These are phyloP conservation scores for Latrodectus elegans DNA, from an alignment of 2,888 invertebrate genomes.

Conservation along the genomic window DNA sequence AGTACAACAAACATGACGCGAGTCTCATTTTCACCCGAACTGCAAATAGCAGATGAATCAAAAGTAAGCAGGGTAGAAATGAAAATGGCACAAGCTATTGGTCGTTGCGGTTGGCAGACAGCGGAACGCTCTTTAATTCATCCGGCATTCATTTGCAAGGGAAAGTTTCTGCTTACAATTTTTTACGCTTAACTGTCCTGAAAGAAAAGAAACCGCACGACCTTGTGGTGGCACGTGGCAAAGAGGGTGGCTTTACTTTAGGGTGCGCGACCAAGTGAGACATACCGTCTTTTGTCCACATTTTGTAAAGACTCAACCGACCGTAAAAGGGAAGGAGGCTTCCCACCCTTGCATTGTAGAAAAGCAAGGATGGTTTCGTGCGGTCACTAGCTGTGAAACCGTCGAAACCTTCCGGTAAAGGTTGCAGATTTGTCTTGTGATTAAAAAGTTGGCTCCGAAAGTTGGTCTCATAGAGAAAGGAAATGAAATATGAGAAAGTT, in stretches of 20 bases:
- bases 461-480: too few relatives aligned
- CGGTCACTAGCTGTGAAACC: slow-evolving; percentile 40
- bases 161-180: background rate
- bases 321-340: slow-evolving; percentile 35
- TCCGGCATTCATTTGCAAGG: background rate
- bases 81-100: too few relatives aligned
- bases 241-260: slow-evolving; percentile 13
- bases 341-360: slow-evolving; percentile 14
- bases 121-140: background rate
- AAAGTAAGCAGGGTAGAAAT: too few relatives aligned
- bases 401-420: background rate
- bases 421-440: too few relatives aligned
- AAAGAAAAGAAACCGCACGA: background rate
- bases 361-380: slow-evolving; percentile 8
- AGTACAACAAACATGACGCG: too few relatives aligned
- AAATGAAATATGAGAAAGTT: too few relatives aligned
- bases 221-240: slow-evolving; percentile 34
- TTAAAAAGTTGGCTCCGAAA: too few relatives aligned
- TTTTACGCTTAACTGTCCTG: background rate
- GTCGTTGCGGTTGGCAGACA: background rate
- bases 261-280: slow-evolving; percentile 40
- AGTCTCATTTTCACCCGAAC: too few relatives aligned
- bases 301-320: slow-evolving; percentile 17
- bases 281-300: slow-evolving; percentile 27
- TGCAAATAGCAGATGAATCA: too few relatives aligned